Evolutionary conservation across 2,113 vertebrate genomes (phyloP), one percentile per base, ranked within the genome.

Genomic region (Silurus asotus): DNA sequence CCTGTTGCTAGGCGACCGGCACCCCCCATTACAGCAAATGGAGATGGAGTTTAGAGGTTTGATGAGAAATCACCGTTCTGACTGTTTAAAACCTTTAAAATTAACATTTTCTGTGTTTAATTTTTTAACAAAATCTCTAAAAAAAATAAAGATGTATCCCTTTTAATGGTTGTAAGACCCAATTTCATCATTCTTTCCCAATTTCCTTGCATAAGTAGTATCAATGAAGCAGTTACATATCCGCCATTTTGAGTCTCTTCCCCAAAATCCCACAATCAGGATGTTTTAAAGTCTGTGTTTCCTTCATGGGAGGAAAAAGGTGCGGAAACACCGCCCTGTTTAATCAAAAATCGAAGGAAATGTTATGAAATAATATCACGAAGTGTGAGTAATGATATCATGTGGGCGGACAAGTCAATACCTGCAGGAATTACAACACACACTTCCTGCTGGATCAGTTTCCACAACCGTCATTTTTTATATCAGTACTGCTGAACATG

Each of bases 361-460:
- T n/a, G 14, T 76, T 14, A n/a, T 4, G 49, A 14, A 53, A n/a
- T 13, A 11, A 10, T 11, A 10, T 1, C 19, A 23, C 5, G 45
- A 74, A 5, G 1, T 23, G 9, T 49, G 70, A 20, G 17, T 9
- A 20, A 48, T 49, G 1, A 51, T 51, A 11, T n/a, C 48, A 13
- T 0, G 6, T 9, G 49, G 25, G 4, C 51, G 4, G 74, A 55
- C 80, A 64, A 62, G 59, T 65, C 20, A 65, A 51, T 8, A 81
- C 80, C 23, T 72, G 45, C 55, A 25, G 56, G 28, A 25, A 25
- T 61, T 84, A 59, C 82, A 59, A 65, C 15, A 56, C 51, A 75
- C 82, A 75, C 37, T 49, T 75, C 82, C 82, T 83, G 82, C 19
- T 23, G 55, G 67, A n/a, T 58, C 82, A 83, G 55, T 37, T n/a